Percentiles rank a stretch among this genome's conserved stretches.
Conservation (phyloP, 1,140 invertebrate genomes). For the Ips nitidus region DNA sequence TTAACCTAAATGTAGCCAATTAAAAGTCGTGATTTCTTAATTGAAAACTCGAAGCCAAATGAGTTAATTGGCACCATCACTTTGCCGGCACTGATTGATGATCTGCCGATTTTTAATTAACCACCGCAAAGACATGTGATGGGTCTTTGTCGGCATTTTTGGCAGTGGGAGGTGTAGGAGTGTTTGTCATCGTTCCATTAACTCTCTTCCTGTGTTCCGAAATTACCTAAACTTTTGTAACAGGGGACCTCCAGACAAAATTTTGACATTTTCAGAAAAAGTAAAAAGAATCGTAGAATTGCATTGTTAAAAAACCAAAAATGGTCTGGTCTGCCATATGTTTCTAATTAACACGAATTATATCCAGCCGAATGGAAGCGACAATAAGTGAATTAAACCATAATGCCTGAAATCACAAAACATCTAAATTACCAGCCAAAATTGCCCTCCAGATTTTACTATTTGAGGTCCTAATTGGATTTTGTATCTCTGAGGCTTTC, state of each 20-base stretch:
- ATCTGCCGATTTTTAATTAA: slow-evolving; percentile 31
- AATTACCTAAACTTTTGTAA: too few relatives aligned
- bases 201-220: slow-evolving; percentile 8
- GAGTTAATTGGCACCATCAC: slow-evolving; percentile 20
- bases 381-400: slow-evolving; percentile 20
- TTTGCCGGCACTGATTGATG: slow-evolving; percentile 19
- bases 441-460: slow-evolving; percentile 1
- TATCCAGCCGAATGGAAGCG: too few relatives aligned
- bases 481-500: not conserved
- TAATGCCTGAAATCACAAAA: slow-evolving; percentile 8
- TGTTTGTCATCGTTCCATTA: slow-evolving; percentile 24
- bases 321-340: too few relatives aligned
- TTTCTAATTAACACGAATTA: too few relatives aligned
- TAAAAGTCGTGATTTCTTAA: too few relatives aligned
- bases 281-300: too few relatives aligned
- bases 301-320: too few relatives aligned
- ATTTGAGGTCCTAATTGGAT: slow-evolving; percentile 11
- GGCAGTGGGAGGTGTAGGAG: slow-evolving; percentile 7
- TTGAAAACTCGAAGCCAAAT: not conserved
- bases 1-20: too few relatives aligned
- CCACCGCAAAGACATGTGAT: slow-evolving; percentile 12
- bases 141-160: slow-evolving; percentile 13
- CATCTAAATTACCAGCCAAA: slow-evolving; percentile 6
- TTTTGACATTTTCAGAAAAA: too few relatives aligned
- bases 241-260: too few relatives aligned